A percentile compares a stretch with the other conserved stretches of the same genome.
Conservation (phyloP, 2,888 invertebrate genomes). For the Boloria selene region DNA sequence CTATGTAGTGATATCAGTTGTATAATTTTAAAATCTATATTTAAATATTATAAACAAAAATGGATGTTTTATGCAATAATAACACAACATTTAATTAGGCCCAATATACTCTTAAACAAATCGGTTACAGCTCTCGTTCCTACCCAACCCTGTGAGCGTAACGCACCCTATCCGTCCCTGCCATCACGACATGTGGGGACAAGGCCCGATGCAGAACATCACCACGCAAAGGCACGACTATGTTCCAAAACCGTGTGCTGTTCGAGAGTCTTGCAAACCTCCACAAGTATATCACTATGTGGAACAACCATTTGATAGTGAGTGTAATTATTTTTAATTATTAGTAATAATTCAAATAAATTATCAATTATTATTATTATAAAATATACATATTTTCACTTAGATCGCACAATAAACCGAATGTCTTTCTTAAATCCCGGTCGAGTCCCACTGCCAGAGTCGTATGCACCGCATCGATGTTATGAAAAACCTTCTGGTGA, state of each 20-base stretch:
- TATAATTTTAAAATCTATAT: no score
- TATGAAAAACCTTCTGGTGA: slow-evolving; percentile 76
- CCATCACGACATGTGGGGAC: slow-evolving; percentile 84
- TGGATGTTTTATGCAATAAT: no score
- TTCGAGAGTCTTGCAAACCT: slow-evolving; percentile 68
- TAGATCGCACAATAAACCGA: slow-evolving; percentile 84
- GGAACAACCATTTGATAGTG: slow-evolving; percentile 75
- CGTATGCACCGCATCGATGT: slow-evolving; percentile 71
- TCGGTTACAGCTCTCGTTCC: slow-evolving; percentile 75
- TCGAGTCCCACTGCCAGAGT: slow-evolving; percentile 58
- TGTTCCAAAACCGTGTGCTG: slow-evolving; percentile 84
- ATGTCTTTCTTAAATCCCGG: slow-evolving; percentile 84
- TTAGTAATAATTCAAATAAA: no score
- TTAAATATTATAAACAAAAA: no score
- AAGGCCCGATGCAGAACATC: slow-evolving; percentile 86
- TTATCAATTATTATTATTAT: no score
- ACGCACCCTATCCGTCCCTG: slow-evolving; percentile 84
- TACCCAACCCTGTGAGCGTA: slow-evolving; percentile 81
- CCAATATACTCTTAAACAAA: no score
- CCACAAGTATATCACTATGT: slow-evolving; percentile 63
- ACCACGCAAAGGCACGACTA: slow-evolving; percentile 90
- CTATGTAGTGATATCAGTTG: no score
- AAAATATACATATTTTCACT: slow-evolving; percentile 2
- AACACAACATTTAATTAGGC: no score
- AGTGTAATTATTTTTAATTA: slow-evolving; percentile 23